These are phyloP conservation scores for Nymphalis polychloros DNA, from an alignment of 2,888 invertebrate genomes.

Conservation along the genomic window DNA sequence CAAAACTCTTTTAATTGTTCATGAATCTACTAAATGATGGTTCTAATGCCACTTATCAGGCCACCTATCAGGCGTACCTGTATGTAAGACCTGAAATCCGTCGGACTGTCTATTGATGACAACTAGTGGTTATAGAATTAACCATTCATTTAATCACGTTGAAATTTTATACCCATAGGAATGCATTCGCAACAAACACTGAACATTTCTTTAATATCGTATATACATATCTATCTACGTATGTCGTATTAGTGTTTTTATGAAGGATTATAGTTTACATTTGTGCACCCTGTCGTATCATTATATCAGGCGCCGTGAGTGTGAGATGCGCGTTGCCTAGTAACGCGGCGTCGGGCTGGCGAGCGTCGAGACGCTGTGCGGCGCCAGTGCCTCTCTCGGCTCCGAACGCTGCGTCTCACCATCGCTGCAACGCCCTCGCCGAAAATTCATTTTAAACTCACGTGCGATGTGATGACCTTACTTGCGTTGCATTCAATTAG, in stretches of 20 bases:
- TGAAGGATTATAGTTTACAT: background rate
- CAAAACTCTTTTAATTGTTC: too few species aligned
- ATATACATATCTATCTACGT: too few species aligned
- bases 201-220: too few species aligned
- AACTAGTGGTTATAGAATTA: too few species aligned
- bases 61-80: too few species aligned
- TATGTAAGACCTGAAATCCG: too few species aligned
- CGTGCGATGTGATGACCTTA: constrained; percentile 11
- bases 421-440: constrained; percentile 26
- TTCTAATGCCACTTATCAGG: too few species aligned
- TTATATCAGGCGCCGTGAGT: constrained; percentile 23
- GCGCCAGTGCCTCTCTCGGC: constrained; percentile 64
- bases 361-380: constrained; percentile 73
- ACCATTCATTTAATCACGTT: too few species aligned
- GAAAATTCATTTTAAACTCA: constrained; percentile 20
- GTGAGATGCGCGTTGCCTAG: constrained; percentile 61
- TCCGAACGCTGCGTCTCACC: constrained; percentile 46
- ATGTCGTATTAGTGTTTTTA: background rate
- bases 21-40: too few species aligned
- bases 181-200: too few species aligned
- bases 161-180: too few species aligned
- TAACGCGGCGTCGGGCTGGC: constrained; percentile 70
- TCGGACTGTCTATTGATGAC: too few species aligned
- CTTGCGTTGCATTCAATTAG: background rate
- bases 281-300: background rate